A percentile compares a stretch with the other conserved stretches of the same genome.
Evolutionary conservation across 2,113 vertebrate genomes (phyloP).

Genomic region (Antigone vipio): DNA sequence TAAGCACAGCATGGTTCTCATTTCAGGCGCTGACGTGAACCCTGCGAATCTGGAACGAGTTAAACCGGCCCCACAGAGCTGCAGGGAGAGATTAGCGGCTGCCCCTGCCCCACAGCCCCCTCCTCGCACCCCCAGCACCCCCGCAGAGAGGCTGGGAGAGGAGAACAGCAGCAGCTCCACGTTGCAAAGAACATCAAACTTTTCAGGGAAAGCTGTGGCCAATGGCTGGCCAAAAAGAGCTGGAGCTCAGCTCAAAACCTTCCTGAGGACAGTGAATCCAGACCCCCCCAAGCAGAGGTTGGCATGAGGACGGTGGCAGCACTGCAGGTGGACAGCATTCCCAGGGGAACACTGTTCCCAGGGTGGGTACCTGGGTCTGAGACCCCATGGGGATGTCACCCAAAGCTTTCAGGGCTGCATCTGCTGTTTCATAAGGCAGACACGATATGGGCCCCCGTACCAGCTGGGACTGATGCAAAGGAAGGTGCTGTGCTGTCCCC

Average conservation of each 20-base stretch:
- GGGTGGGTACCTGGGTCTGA: neutral
- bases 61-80: constrained; percentile 6
- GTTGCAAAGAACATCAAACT: neutral
- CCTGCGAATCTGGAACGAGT: constrained; percentile 38
- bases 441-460: rapidly evolving
- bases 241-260: neutral
- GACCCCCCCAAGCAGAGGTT: neutral
- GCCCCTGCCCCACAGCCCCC: neutral
- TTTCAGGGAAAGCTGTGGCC: neutral
- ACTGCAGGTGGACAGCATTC: rapidly evolving
- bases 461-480: rapidly evolving
- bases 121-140: neutral
- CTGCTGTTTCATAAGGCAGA: neutral
- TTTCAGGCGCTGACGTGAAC: constrained; percentile 70
- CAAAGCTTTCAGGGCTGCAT: rapidly evolving
- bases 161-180: neutral
- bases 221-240: rapidly evolving
- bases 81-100: neutral
- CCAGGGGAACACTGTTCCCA: neutral
- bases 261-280: rapidly evolving
- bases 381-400: neutral
- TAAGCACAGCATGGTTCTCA: neutral
- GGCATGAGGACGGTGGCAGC: neutral
- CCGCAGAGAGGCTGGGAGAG: rapidly evolving
- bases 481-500: neutral